Base-by-base conservation (phyloP, 2,797 vertebrate genomes). In the Cirrhinus mrigala region DNA sequence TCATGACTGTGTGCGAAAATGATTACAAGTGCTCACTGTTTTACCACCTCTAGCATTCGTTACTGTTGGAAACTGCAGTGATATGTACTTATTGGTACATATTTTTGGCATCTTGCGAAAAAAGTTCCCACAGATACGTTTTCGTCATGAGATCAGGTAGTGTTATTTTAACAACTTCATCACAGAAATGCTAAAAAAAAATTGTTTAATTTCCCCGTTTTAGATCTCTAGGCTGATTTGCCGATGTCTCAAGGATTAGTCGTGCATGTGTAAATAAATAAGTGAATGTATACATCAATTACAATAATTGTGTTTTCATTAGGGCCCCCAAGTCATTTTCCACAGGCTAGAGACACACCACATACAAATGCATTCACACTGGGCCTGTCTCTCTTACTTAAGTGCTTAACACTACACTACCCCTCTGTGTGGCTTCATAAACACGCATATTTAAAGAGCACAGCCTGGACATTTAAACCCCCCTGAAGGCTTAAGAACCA, bases 401-500 rank as follows among this genome's bases (percentile, higher is more conserved):
- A 89, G 66, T 78, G 81, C 60, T 84, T 86, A 58, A 77, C 54
- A 80, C 50, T 62, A 40, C 54, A 70, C 56, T 64, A 16, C 70
- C 56, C 44, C 40, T 44, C 16, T 77, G 64, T 56, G 56, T 74
- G 68, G 37, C 76, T 73, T 71, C 66, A 79, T 85, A 80, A 79
- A 71, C 40, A 73, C 27, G 29, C 83, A 85, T 85, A 85, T 85
- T 85, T 80, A 85, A 80, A 79, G 68, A 85, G 54, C 75, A 70
- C 75, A 71, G 83, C 27, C 37, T 60, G 40, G 66, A 68, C 68
- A 52, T 85, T 80, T 80, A 73, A 69, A 84, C 75, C 40, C 54
- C 81, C 40, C 46, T 20, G 44, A 80, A 74, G 66, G 52, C 68
- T 71, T 82, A 79, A 71, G 46, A 58, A 22, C n/a, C 46, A 62